These are phyloP conservation scores for Carassius carassius DNA, from an alignment of 2,113 vertebrate genomes.

Conservation along the genomic window DNA sequence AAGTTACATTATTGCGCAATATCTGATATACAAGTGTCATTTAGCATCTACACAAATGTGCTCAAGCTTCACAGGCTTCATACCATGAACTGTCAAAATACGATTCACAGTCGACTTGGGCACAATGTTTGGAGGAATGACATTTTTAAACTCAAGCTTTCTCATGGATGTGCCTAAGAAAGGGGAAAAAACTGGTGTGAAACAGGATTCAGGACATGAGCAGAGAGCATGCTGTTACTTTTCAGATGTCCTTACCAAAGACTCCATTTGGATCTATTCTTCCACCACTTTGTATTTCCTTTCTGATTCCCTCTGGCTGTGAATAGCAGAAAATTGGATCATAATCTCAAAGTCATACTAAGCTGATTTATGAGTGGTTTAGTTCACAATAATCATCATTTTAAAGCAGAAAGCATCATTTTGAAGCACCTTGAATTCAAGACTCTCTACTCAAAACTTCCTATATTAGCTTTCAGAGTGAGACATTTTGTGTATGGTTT, in stretches of 20 bases:
- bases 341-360: slow-evolving; percentile 12
- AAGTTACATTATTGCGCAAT: neutral
- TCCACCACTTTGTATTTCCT: slow-evolving; percentile 73
- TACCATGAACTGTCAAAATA: slow-evolving; percentile 84
- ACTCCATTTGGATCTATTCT: slow-evolving; percentile 86
- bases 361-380: slow-evolving; percentile 3
- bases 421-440: neutral
- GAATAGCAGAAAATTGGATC: slow-evolving; percentile 55
- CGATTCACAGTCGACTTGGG: slow-evolving; percentile 83
- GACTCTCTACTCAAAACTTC: neutral
- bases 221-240: neutral
- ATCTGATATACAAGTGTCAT: neutral
- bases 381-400: neutral
- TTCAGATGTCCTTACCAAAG: slow-evolving; percentile 77
- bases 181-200: neutral
- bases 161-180: slow-evolving; percentile 72
- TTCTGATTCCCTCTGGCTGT: slow-evolving; percentile 89
- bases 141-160: slow-evolving; percentile 78
- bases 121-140: slow-evolving; percentile 79
- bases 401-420: neutral
- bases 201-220: neutral
- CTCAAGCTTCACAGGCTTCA: slow-evolving; percentile 8
- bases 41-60: neutral
- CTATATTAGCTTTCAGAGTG: neutral
- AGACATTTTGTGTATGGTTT: neutral